Evolutionary conservation across 2,888 invertebrate species (phyloP).

Genomic region (Auanema sp.): DNA sequence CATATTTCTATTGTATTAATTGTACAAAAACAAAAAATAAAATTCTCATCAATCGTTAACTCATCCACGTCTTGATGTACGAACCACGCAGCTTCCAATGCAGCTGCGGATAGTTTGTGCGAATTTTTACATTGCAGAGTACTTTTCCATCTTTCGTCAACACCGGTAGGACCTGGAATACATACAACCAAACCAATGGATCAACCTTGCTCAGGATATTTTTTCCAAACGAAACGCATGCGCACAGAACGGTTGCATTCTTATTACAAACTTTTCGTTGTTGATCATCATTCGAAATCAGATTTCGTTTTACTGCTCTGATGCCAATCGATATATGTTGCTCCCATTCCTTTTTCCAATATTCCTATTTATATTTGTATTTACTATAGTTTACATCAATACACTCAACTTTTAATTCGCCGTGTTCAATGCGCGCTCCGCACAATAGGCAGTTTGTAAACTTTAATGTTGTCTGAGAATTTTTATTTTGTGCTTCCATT

Average conservation of each 20-base stretch:
- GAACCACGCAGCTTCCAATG: slow-evolving; percentile 26
- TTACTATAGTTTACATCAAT: too few species aligned
- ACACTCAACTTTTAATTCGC: slow-evolving; percentile 3
- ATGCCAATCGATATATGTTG: too few species aligned
- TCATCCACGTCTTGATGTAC: slow-evolving; percentile 7
- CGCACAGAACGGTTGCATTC: too few species aligned
- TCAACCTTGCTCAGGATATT: too few species aligned
- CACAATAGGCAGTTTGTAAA: neutral
- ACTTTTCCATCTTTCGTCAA: neutral
- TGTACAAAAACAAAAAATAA: slow-evolving; percentile 19
- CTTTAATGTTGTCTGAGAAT: slow-evolving; percentile 4
- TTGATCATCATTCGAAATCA: too few species aligned
- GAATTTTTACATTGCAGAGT: slow-evolving; percentile 10
- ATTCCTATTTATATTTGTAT: too few species aligned
- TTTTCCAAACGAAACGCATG: too few species aligned
- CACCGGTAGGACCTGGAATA: slow-evolving; percentile 7
- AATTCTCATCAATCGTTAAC: neutral
- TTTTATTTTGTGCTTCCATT: neutral
- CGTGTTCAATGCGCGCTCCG: neutral
- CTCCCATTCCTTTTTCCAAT: too few species aligned
- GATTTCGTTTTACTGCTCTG: too few species aligned
- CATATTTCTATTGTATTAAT: too few species aligned
- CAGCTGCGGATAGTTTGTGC: slow-evolving; percentile 13
- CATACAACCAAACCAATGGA: neutral
- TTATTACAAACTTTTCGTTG: too few species aligned